phyloP scores from a whole-genome alignment of 2,113 vertebrate species.

The Morone saxatilis region DNA sequence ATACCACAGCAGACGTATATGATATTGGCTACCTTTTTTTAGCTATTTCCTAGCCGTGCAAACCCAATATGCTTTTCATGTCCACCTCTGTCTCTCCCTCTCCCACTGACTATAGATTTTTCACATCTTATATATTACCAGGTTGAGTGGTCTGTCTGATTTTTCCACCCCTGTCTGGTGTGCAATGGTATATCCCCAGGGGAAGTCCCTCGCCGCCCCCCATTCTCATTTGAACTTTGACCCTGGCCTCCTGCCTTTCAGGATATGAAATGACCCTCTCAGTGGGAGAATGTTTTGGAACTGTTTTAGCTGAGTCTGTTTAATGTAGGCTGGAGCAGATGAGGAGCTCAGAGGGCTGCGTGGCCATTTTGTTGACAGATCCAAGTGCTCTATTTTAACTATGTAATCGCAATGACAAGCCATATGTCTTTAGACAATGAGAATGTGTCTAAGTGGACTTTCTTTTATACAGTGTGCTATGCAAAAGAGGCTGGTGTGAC shows the following conservation, averaged over 20 bases:
- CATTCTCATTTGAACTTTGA: slow-evolving; percentile 80
- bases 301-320: slow-evolving; percentile 49
- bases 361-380: slow-evolving; percentile 36
- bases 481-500: not conserved
- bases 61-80: not conserved
- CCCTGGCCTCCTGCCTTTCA: slow-evolving; percentile 76
- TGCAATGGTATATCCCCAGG: slow-evolving; percentile 72
- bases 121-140: slow-evolving; percentile 61
- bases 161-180: slow-evolving; percentile 79
- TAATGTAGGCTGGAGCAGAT: slow-evolving; percentile 28
- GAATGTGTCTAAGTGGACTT: slow-evolving; percentile 1
- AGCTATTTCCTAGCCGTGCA: not conserved
- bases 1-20: not conserved
- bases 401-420: not conserved
- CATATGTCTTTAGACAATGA: not conserved
- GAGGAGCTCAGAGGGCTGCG: slow-evolving; percentile 34
- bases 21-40: not conserved
- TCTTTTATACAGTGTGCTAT: not conserved
- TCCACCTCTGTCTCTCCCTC: not conserved
- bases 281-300: slow-evolving; percentile 60
- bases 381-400: slow-evolving; percentile 1
- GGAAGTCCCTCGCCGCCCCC: slow-evolving; percentile 59
- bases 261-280: slow-evolving; percentile 78
- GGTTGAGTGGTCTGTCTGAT: slow-evolving; percentile 64
- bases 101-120: slow-evolving; percentile 27